These are phyloP conservation scores for Oreocharis arfaki DNA, from an alignment of 2,113 vertebrate genomes.

Conservation along the genomic window DNA sequence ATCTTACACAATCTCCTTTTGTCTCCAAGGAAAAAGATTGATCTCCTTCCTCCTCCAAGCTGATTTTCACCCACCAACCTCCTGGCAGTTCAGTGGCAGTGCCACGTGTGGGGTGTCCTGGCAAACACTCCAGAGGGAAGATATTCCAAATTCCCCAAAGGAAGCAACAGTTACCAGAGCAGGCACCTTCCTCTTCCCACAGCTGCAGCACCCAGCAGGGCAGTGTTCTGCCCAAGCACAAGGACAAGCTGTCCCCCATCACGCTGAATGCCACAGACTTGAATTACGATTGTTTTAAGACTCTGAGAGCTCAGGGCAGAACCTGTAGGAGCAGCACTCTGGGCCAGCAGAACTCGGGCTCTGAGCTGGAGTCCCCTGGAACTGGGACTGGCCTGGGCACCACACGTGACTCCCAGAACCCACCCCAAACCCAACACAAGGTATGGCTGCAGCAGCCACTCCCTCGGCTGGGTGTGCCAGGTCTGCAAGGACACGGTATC, in stretches of 20 bases:
- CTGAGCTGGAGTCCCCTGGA: background rate
- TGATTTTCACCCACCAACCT: background rate
- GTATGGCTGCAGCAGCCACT: background rate
- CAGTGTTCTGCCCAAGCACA: background rate
- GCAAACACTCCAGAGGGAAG: background rate
- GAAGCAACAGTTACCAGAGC: background rate
- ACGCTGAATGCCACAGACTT: rapidly evolving
- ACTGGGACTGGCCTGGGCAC: background rate
- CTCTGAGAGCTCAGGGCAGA: background rate
- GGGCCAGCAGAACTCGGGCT: background rate
- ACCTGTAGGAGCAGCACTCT: background rate
- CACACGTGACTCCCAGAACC: background rate
- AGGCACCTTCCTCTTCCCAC: background rate
- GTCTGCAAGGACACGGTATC: background rate
- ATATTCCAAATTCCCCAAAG: background rate
- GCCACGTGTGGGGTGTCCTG: background rate
- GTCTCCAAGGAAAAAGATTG: background rate
- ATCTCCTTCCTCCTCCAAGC: background rate
- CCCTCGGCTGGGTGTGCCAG: background rate
- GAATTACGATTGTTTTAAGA: background rate
- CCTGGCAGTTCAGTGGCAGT: background rate
- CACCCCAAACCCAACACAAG: rapidly evolving
- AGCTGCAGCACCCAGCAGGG: background rate
- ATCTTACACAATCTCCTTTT: background rate
- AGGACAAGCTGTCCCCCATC: background rate